Conservation (phyloP, 2,113 vertebrate species). For the Hepsetus odoe region DNA sequence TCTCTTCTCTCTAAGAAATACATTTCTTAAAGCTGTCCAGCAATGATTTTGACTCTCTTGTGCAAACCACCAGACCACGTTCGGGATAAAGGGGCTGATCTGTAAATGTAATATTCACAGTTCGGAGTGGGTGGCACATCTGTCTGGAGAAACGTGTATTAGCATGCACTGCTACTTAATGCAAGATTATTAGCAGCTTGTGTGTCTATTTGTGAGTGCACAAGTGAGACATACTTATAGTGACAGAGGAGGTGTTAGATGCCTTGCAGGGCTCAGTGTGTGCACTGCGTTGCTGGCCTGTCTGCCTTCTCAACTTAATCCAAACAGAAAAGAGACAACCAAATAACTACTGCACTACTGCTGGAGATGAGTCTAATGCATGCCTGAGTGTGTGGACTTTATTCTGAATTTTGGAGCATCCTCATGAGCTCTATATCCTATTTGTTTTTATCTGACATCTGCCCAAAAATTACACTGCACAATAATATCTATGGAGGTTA, state of each 20-base stretch:
- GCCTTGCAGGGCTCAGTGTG: conserved; percentile 34
- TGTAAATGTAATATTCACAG: too few species aligned
- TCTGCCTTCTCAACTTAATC: conserved; percentile 43
- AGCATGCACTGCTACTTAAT: not conserved
- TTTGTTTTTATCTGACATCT: too few species aligned
- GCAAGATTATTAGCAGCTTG: not conserved
- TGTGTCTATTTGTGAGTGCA: conserved; percentile 10
- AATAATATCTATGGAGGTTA: too few species aligned
- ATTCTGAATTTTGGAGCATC: not conserved
- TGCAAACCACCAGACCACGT: too few species aligned
- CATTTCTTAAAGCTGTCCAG: too few species aligned
- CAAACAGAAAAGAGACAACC: conserved; percentile 44
- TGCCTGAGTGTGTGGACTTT: not conserved
- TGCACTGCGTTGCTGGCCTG: not conserved
- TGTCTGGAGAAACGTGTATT: not conserved
- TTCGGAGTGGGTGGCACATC: too few species aligned
- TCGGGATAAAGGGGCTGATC: too few species aligned
- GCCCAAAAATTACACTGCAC: too few species aligned
- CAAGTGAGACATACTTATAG: conserved; percentile 22
- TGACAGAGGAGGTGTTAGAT: conserved; percentile 50
- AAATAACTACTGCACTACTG: conserved; percentile 9
- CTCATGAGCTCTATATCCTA: not conserved
- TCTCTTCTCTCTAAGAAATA: too few species aligned
- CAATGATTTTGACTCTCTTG: too few species aligned
- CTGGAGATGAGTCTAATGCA: conserved; percentile 1